Evolutionary conservation across 2,797 vertebrate genomes (phyloP), one percentile per base, ranked within the genome.

Genomic region (Falco novaeseelandiae): DNA sequence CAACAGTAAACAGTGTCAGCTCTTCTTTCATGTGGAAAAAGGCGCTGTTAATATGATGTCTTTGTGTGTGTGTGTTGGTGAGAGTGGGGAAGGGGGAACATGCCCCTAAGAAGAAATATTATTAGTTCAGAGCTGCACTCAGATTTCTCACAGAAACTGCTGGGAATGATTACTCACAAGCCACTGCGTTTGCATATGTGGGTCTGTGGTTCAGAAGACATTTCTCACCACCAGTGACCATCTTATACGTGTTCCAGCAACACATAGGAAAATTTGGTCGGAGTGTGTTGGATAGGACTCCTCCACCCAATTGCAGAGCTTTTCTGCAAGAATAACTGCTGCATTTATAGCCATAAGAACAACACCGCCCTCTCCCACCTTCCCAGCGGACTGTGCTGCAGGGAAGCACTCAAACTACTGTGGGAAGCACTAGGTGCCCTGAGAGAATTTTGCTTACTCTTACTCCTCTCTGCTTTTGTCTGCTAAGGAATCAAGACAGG

Each of bases 101-200:
- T 4, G 8, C 7, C 55, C 44, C 4, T 36, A 29, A 23, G 48
- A 89, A 49, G 48, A 78, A 21, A 48, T 42, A 58, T 26, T 66
- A 14, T 8, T 40, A 52, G 48, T 48, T 79, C 34, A 51, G 16
- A 66, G 7, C 34, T 71, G 52, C 15, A 19, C 18, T 73, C 9
- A 9, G 23, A 46, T 54, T 85, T 93, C 27, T 65, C 0, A 0
- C 2, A 13, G 38, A 10, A 69, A 13, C 4, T 59, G 5, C 21
- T n/a, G 32, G n/a, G 19, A 57, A 49, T n/a, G 65, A 72, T 49
- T 67, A 55, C 8, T 62, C 9, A 19, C 27, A 92, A 83, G 19
- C 5, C 29, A 58, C 40, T 0, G 0, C 10, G 10, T 72, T 72
- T 89, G 27, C n/a, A 8, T 20, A 34, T 0, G 2, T 29, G 8